These are phyloP conservation scores for Orycteropus afer DNA, from an alignment of 2,113 vertebrate species.

Conservation along the genomic window DNA sequence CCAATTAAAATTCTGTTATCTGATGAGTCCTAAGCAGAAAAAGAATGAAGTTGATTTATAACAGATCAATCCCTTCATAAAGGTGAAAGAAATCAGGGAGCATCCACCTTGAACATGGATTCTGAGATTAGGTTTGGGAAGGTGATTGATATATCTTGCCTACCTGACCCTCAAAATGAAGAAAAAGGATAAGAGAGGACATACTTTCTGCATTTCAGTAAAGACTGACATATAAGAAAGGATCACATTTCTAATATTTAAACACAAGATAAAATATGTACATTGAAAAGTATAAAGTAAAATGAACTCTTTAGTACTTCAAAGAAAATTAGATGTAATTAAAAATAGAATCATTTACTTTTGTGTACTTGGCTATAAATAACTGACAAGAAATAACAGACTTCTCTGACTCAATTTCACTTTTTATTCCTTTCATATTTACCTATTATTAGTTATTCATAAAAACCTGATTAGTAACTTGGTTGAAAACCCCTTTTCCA, in stretches of 20 bases:
- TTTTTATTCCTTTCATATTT: conserved; percentile 50
- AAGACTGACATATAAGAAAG: not conserved
- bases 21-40: not conserved
- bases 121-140: not conserved
- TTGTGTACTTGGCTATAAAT: not conserved
- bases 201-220: not conserved
- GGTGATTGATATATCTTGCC: not conserved
- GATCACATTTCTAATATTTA: not conserved
- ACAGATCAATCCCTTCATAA: not conserved
- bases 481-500: not conserved
- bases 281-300: not conserved
- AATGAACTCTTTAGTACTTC: not conserved
- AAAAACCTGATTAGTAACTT: conserved; percentile 49
- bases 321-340: not conserved
- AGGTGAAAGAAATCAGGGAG: not conserved
- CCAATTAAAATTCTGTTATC: not conserved
- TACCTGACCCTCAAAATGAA: not conserved
- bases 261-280: not conserved
- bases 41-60: not conserved
- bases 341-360: not conserved
- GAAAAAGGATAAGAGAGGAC: not conserved
- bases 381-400: not conserved
- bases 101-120: not conserved
- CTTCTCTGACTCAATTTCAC: not conserved
- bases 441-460: conserved; percentile 42